phyloP scores from a whole-genome alignment of 2,888 invertebrate species.

The Ceraclea dissimilis region DNA sequence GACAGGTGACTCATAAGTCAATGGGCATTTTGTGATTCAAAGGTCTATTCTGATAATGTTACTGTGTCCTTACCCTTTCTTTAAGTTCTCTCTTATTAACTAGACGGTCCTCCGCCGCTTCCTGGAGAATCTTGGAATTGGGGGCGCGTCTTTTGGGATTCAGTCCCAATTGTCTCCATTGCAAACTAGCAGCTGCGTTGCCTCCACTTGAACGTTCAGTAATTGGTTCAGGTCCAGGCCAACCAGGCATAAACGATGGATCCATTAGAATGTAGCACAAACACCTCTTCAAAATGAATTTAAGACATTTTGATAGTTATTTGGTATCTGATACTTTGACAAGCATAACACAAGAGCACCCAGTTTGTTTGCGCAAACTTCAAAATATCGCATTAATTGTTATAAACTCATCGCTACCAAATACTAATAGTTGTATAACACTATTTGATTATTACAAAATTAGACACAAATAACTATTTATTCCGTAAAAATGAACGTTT shows the following conservation, averaged over 20 bases:
- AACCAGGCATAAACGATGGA: conserved; percentile 8
- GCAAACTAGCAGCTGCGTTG: conserved; percentile 42
- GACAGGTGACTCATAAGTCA: too few relatives aligned
- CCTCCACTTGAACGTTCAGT: conserved; percentile 29
- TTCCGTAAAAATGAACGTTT: too few relatives aligned
- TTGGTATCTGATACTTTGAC: neutral
- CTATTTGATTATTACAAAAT: neutral
- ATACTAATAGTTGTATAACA: too few relatives aligned
- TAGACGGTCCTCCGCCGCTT: conserved; percentile 58
- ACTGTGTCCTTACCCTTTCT: conserved; percentile 47
- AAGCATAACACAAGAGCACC: neutral
- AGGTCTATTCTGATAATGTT: too few relatives aligned
- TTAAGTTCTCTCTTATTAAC: conserved; percentile 50
- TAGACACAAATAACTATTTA: too few relatives aligned
- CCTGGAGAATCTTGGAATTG: conserved; percentile 50
- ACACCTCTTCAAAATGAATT: neutral
- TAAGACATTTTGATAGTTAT: conserved; percentile 2
- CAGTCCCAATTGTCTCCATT: conserved; percentile 42
- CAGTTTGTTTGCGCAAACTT: too few relatives aligned
- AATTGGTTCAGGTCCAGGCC: conserved; percentile 15
- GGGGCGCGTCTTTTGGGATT: conserved; percentile 37
- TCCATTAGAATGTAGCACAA: conserved; percentile 13
- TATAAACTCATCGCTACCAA: too few relatives aligned
- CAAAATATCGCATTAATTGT: too few relatives aligned
- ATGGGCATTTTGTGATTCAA: too few relatives aligned